These are phyloP conservation scores for Catocala nupta DNA, from an alignment of 2,888 invertebrate species.

Conservation along the genomic window DNA sequence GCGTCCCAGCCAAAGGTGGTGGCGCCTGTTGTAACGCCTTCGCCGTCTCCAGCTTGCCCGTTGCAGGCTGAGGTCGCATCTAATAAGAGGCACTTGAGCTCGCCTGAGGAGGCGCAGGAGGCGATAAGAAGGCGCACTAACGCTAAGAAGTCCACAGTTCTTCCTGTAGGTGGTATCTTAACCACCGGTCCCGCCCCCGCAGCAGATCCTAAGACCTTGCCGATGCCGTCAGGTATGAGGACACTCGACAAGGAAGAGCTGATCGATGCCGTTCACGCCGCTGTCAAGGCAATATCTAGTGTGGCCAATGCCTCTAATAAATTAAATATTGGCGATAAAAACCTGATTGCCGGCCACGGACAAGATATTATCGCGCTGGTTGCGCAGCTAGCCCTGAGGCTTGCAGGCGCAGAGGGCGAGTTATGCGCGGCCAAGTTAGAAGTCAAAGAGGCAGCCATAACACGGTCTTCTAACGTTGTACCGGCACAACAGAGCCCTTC, in stretches of 20 bases:
- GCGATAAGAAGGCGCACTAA: background rate
- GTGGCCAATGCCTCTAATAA: slow-evolving; percentile 2
- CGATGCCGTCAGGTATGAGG: no score
- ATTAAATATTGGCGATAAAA: slow-evolving; percentile 9
- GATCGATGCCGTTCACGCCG: background rate
- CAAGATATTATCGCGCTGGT: no score
- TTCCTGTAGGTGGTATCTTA: background rate
- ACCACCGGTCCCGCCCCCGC: background rate
- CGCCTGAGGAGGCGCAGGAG: slow-evolving; percentile 16
- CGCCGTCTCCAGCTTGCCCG: no score
- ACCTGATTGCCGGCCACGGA: no score
- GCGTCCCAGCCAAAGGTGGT: no score
- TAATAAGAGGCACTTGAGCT: background rate
- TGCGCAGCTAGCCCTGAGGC: no score
- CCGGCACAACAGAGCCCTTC: background rate
- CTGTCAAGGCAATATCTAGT: background rate
- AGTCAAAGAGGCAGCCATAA: no score
- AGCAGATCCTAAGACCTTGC: no score
- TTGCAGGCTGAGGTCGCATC: background rate
- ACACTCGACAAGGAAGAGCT: background rate
- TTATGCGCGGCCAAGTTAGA: no score
- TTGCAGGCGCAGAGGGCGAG: no score
- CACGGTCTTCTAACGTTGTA: no score
- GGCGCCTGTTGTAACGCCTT: no score
- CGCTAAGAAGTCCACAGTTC: background rate